Conservation (phyloP, 2,888 invertebrate species). For the Scaptomyza polygonia region DNA sequence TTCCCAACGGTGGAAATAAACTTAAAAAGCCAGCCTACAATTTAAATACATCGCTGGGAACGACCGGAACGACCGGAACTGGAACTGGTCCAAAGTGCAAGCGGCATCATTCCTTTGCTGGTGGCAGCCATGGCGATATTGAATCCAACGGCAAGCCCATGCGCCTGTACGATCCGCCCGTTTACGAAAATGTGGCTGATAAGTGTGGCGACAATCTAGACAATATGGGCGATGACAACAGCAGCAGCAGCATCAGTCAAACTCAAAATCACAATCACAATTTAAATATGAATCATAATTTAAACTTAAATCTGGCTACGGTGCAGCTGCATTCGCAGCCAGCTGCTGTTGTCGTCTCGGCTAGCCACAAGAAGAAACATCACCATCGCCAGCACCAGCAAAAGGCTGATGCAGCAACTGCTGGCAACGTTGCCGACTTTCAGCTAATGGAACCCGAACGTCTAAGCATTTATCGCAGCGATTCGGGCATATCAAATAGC, state of each 20-base stretch:
- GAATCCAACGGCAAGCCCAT: slow-evolving; percentile 73
- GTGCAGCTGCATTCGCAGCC: slow-evolving; percentile 74
- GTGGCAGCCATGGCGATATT: slow-evolving; percentile 83
- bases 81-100: slow-evolving; percentile 77
- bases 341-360: slow-evolving; percentile 58
- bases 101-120: slow-evolving; percentile 84
- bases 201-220: slow-evolving; percentile 82
- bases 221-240: slow-evolving; percentile 53
- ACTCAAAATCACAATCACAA: slow-evolving; percentile 31
- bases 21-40: slow-evolving; percentile 49
- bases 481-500: slow-evolving; percentile 84
- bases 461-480: slow-evolving; percentile 84
- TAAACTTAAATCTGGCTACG: slow-evolving; percentile 59
- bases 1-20: slow-evolving; percentile 59
- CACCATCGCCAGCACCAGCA: slow-evolving; percentile 83
- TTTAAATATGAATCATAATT: slow-evolving; percentile 24
- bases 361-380: slow-evolving; percentile 80
- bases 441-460: slow-evolving; percentile 83
- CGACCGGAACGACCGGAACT: slow-evolving; percentile 49
- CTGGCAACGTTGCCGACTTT: slow-evolving; percentile 54
- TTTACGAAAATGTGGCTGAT: slow-evolving; percentile 88
- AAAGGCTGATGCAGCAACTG: slow-evolving; percentile 63
- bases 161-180: slow-evolving; percentile 83
- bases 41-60: slow-evolving; percentile 53
- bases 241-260: slow-evolving; percentile 40